Conservation (phyloP, 2,888 invertebrate genomes). For the Tiphia femorata region DNA sequence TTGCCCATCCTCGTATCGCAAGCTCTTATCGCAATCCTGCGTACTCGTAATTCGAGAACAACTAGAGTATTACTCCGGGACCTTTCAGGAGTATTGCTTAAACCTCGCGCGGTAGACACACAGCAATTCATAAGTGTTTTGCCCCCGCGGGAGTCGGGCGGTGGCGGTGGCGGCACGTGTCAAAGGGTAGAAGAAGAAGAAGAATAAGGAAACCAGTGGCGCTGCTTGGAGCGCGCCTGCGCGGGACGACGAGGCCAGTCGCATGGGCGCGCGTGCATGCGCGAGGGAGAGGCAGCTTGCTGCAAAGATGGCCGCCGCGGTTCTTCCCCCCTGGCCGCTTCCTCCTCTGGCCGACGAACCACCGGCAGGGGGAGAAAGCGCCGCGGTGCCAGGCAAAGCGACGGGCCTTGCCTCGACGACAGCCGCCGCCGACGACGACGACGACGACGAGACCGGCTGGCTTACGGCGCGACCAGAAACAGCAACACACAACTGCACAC, state of each 20-base stretch:
- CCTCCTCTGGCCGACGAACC: too few relatives aligned
- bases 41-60: too few relatives aligned
- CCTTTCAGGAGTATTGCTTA: too few relatives aligned
- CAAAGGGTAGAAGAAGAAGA: slow-evolving; percentile 49
- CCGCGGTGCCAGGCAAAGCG: too few relatives aligned
- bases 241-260: slow-evolving; percentile 1
- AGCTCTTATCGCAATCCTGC: too few relatives aligned
- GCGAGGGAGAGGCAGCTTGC: slow-evolving; percentile 1
- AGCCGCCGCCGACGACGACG: slow-evolving; percentile 19
- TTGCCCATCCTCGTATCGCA: too few relatives aligned
- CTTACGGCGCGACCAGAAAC: slow-evolving; percentile 21
- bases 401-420: slow-evolving; percentile 22
- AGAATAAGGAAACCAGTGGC: slow-evolving; percentile 4
- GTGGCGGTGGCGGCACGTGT: slow-evolving; percentile 55
- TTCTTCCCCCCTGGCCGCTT: slow-evolving; percentile 12
- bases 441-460: background rate
- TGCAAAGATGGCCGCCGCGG: slow-evolving; percentile 52
- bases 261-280: slow-evolving; percentile 2
- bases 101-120: slow-evolving; percentile 37
- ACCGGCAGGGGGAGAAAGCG: too few relatives aligned
- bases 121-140: slow-evolving; percentile 48
- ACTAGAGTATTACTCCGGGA: too few relatives aligned
- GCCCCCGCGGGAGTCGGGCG: slow-evolving; percentile 37
- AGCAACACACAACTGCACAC: slow-evolving; percentile 23
- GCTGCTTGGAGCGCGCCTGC: background rate